A percentile compares a stretch with the other conserved stretches of the same genome.
Conservation (phyloP, 1,140 invertebrate species). For the Ostrea denselamellosa region DNA sequence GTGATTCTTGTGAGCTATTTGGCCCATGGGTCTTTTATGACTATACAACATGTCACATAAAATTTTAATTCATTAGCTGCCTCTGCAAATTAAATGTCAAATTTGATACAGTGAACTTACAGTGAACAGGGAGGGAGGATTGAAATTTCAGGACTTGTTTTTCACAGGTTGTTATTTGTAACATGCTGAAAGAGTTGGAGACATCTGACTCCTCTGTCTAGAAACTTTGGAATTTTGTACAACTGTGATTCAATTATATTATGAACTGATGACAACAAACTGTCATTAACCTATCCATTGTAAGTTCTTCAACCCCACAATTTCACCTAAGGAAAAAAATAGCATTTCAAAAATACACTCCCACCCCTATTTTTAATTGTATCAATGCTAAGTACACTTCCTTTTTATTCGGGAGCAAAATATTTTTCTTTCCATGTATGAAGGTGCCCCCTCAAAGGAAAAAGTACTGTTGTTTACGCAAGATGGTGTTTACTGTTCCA, state of each 20-base stretch:
- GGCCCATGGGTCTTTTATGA: too few relatives aligned
- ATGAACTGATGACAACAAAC: neutral
- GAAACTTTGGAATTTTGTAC: neutral
- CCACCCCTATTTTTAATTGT: slow-evolving; percentile 19
- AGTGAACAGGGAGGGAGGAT: neutral
- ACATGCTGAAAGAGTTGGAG: neutral
- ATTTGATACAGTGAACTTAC: slow-evolving; percentile 9
- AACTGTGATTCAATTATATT: neutral
- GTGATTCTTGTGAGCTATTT: too few relatives aligned
- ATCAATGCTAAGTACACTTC: slow-evolving; percentile 19
- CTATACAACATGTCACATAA: neutral
- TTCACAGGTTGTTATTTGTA: slow-evolving; percentile 10
- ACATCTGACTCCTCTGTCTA: slow-evolving; percentile 6
- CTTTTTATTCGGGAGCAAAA: slow-evolving; percentile 16
- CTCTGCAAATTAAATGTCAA: slow-evolving; percentile 17
- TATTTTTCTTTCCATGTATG: slow-evolving; percentile 33
- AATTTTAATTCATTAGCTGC: neutral
- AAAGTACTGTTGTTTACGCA: slow-evolving; percentile 6
- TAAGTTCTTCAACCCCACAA: neutral
- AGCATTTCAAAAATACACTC: slow-evolving; percentile 25
- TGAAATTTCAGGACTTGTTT: slow-evolving; percentile 11
- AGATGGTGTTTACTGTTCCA: neutral
- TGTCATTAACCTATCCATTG: slow-evolving; percentile 19
- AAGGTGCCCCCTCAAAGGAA: slow-evolving; percentile 24
- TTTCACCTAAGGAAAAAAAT: slow-evolving; percentile 7